phyloP scores from a whole-genome alignment of 1,140 invertebrate species.

The Phymastichus coffea region DNA sequence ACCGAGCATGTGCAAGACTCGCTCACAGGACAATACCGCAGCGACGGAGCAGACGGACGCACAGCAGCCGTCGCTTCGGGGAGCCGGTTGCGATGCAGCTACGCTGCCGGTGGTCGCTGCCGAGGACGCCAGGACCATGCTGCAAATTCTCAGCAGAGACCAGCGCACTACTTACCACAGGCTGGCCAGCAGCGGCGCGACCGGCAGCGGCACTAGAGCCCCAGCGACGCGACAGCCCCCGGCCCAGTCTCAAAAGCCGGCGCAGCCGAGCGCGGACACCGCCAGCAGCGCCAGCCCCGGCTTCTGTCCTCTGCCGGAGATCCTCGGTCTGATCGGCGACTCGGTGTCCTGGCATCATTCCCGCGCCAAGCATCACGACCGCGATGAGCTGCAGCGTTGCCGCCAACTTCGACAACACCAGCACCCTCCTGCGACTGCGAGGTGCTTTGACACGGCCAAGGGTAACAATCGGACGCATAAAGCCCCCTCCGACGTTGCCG shows the following conservation, averaged over 20 bases:
- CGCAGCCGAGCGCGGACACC: neutral
- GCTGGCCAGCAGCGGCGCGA: constrained; percentile 30
- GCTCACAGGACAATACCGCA: no score
- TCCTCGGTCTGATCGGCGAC: no score
- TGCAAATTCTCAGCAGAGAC: constrained; percentile 45
- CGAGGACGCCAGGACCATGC: constrained; percentile 35
- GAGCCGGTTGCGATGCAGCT: neutral
- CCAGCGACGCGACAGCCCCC: constrained; percentile 5
- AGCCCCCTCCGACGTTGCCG: no score
- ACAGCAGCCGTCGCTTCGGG: neutral
- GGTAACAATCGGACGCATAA: no score
- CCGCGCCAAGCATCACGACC: no score
- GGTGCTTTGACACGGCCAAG: no score
- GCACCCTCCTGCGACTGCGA: no score
- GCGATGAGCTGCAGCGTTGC: no score
- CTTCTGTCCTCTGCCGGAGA: no score
- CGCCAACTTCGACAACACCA: no score
- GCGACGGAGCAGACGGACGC: neutral
- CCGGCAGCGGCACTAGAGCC: constrained; percentile 3
- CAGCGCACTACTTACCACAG: constrained; percentile 50
- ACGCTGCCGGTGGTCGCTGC: neutral
- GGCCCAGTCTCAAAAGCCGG: neutral
- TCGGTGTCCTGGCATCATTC: no score
- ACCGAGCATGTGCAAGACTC: no score
- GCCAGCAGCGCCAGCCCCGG: neutral